Base-by-base conservation (phyloP, 2,113 vertebrate species). In the Apistogramma diplotaenia region DNA sequence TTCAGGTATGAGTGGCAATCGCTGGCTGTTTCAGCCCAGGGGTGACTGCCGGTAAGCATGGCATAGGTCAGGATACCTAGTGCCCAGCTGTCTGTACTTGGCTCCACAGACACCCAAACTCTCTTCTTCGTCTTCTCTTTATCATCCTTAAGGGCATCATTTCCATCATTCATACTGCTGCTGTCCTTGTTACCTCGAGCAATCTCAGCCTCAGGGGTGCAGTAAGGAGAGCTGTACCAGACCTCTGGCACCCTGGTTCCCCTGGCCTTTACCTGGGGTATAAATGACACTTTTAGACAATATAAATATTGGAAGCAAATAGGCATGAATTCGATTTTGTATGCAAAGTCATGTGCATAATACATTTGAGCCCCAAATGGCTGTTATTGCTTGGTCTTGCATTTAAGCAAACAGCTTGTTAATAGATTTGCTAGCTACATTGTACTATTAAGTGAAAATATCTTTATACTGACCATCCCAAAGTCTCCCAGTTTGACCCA, bases 401-500 rank as follows among this genome's bases (percentile, higher is more conserved):
- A 16, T 62, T 35, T 62, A 19, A 67, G 40, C 9, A 0, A 49
- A 67, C 40, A 67, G 23, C 40, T 49, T 70, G 18, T 0, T 70
- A 49, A 8, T 51, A 70, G 40, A 29, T 40, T 25, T 70, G 40
- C 2, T 40, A 49, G 40, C 62, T 70, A 74, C 5, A 74, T n/a
- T 21, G 53, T 19, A 57, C 27, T 25, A 35, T 4, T 31, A 29
- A 31, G 3, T 59, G 13, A 11, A 31, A 1, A 3, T 27, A 13
- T 3, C 53, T 3, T 8, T 5, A 10, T 40, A 84, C 90, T 72
- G 6, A 96, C 96, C 91, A 97, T 95, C 51, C 96, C 97, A 5
- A 98, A 96, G 92, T 98, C 97, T 0, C 95, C 96, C 9, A 98
- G 94, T 84, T 97, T 97, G 84, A 98, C 96, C 21, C 90, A 95